Base-by-base conservation (phyloP, 2,888 invertebrate species). In the Andrena haemorrhoa region DNA sequence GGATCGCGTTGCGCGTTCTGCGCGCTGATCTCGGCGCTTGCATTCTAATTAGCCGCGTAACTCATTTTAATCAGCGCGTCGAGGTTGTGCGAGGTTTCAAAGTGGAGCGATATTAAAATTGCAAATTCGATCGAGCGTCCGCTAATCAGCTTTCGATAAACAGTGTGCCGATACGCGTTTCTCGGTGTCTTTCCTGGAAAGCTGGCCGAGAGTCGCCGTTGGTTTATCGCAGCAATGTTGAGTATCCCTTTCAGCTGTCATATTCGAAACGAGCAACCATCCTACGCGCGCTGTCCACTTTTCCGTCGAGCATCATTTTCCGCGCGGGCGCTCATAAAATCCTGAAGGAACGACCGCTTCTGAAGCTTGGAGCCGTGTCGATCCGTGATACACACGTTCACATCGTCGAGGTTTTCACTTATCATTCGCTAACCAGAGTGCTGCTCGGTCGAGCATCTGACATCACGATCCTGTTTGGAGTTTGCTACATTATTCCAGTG, bases 401-500 rank as follows among this genome's bases (percentile, higher is more conserved):
- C 70, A 79, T 70, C 75, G 68, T 8, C 29, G 66, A 26, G 61
- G 68, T 71, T 70, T 74, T 68, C 75, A 53, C 79, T 79, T 79
- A 81, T 60, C 82, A 64, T 82, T 85, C 74, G 68, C 75, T 69
- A 85, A 79, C 49, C 56, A 35, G 58, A 73, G 60, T 47, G 33
- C 56, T 49, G 65, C 33, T 20, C n/a, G 53, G 49, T 71, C 20
- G 33, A 66, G 69, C 31, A 61, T 56, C 41, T 41, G 58, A 65
- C 69, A 60, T 31, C 64, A 58, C 69, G 63, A 72, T 74, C 69
- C 71, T 63, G 69, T 51, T 53, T 63, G 64, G 23, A 64, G 64
- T 65, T 69, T 53, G 75, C 64, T 64, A 33, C 70, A 74, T 85
- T 85, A 78, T 74, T 85, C 82, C 65, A 74, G 53, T 53, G 26